A percentile compares a stretch with the other conserved stretches of the same genome.
Evolutionary conservation across 2,888 invertebrate genomes (phyloP).

Genomic region (Eumacrocentrus americanus): DNA sequence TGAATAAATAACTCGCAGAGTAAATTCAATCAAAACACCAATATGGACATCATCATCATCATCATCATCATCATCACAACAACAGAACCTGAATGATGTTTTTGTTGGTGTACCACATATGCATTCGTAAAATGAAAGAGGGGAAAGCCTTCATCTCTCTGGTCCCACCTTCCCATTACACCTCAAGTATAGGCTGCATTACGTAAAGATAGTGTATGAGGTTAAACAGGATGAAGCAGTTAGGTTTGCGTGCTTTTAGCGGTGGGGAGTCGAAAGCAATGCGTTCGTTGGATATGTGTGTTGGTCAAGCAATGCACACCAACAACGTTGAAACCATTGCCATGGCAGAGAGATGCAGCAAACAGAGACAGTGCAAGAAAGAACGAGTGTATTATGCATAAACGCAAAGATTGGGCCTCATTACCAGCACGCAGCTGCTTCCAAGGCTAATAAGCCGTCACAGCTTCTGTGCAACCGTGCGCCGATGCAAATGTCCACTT

Average conservation of each 20-base stretch:
- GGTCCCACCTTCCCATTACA: slow-evolving; percentile 2
- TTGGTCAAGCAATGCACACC: too few relatives aligned
- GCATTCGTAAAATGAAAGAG: background rate
- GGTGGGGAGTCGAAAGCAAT: slow-evolving; percentile 16
- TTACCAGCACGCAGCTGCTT: slow-evolving; percentile 58
- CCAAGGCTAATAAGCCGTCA: slow-evolving; percentile 57
- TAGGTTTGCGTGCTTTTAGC: slow-evolving; percentile 43
- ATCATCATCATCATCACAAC: too few relatives aligned
- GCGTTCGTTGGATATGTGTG: slow-evolving; percentile 16
- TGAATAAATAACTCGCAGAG: background rate
- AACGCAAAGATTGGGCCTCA: slow-evolving; percentile 52
- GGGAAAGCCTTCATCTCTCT: background rate
- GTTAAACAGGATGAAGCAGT: slow-evolving; percentile 51
- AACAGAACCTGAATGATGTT: background rate
- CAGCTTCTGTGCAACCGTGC: slow-evolving; percentile 55
- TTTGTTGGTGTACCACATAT: background rate
- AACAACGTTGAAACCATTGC: too few relatives aligned
- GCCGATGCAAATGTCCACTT: slow-evolving; percentile 47
- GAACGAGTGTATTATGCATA: slow-evolving; percentile 45
- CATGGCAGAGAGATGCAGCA: background rate
- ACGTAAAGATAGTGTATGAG: slow-evolving; percentile 19
- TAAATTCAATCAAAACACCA: background rate
- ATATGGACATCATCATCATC: too few relatives aligned
- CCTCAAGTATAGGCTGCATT: slow-evolving; percentile 5
- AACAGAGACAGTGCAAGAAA: slow-evolving; percentile 19